Evolutionary conservation across 1,140 invertebrate genomes (phyloP).

Genomic region (Polypedilum pembai): DNA sequence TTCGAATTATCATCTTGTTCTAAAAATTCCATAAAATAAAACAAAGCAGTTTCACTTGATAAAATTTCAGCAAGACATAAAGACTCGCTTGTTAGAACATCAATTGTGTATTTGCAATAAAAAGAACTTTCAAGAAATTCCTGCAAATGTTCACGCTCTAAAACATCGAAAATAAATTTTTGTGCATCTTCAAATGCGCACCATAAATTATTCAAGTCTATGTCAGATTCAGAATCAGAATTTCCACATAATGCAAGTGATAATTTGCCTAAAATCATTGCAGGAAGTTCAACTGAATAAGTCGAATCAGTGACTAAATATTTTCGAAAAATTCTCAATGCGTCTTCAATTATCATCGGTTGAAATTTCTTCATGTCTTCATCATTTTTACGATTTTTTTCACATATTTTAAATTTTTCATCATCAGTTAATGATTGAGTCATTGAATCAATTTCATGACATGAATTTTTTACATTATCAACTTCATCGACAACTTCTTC

Average conservation of each 20-base stretch:
- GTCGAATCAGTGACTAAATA: conserved; percentile 46
- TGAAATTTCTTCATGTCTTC: conserved; percentile 29
- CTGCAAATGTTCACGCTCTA: conserved; percentile 56
- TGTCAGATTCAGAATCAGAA: conserved; percentile 35
- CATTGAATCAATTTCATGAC: conserved; percentile 42
- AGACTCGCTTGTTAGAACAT: conserved; percentile 66
- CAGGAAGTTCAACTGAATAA: conserved; percentile 42
- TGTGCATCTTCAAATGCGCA: conserved; percentile 54
- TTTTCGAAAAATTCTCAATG: conserved; percentile 48
- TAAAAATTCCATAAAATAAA: conserved; percentile 92
- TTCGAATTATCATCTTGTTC: conserved; percentile 63
- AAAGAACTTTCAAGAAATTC: conserved; percentile 70
- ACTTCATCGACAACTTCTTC: conserved; percentile 33
- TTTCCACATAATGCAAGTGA: conserved; percentile 43
- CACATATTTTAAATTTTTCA: conserved; percentile 42
- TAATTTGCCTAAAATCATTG: conserved; percentile 43
- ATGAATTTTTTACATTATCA: conserved; percentile 34
- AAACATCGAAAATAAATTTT: conserved; percentile 54
- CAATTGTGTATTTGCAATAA: conserved; percentile 84
- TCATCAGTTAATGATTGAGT: conserved; percentile 41
- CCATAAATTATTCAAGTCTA: conserved; percentile 44
- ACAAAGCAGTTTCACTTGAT: conserved; percentile 80
- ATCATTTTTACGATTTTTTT: conserved; percentile 38
- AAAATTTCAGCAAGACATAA: conserved; percentile 78
- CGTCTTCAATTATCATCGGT: conserved; percentile 43